Evolutionary conservation across 1,140 invertebrate species (phyloP), one percentile per base, ranked within the genome.

Genomic region (Frieseomelitta varia): DNA sequence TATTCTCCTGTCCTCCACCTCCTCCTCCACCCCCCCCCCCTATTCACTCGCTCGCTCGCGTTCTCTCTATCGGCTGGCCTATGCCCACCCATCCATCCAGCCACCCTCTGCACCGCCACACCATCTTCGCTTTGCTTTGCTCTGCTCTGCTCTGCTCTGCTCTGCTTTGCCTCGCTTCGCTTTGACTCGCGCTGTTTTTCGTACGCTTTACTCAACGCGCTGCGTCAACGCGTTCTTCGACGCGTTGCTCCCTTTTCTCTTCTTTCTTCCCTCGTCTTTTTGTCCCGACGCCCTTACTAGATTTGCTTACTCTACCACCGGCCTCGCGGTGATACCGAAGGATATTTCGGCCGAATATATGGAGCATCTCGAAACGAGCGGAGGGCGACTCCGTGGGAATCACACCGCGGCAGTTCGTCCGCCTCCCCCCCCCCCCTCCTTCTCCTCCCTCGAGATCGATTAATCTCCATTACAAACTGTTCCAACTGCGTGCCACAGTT

Each of bases 401-500:
- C 65, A 83, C 75, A 83, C 47, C 80, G 27, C 53, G 30, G 14
- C 30, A 61, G 80, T 34, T 55, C 39, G 39, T 2, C 30, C 30
- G 1, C 30, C 30, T n/a, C 2, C 30, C 2, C 30, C 30, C 2
- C 58, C 72, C 56, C 30, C 30, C 30, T 30, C 30, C 30, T n/a
- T 30, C 30, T 30, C 30, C 30, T 30, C 58, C 72, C 56, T 1
- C 81, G 55, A 78, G 56, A 84, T 84, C 81, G 81, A 84, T 84
- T 79, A 84, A 84, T 84, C 81, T 84, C 81, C 81, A 79, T 84
- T 84, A 84, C 55, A 39, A 84, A 83, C 81, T 83, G 81, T 79
- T 83, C 81, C 75, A 78, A 83, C 73, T 79, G 81, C 75, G 65
- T 78, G 76, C 75, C 81, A 68, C 73, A 75, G 75, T 68, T 77